These are phyloP conservation scores for Hydrophis major DNA, from an alignment of 2,797 vertebrate species.

Conservation along the genomic window DNA sequence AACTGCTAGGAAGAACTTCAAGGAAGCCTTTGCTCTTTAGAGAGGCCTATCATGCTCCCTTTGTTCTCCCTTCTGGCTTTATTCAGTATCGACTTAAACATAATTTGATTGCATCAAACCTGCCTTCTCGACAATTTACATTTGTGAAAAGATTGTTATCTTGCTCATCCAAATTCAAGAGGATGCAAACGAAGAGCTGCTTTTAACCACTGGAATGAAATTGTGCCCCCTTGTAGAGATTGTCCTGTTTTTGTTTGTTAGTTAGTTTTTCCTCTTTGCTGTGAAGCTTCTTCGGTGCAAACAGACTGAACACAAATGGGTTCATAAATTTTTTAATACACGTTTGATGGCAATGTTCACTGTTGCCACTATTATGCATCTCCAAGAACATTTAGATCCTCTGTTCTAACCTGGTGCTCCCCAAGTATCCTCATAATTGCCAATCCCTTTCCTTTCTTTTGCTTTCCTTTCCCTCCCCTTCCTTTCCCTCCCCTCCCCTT, in stretches of 20 bases:
- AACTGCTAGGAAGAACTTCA: background rate
- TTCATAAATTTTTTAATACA: background rate
- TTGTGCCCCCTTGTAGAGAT: background rate
- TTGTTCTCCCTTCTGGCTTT: slow-evolving; percentile 11
- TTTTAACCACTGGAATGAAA: background rate
- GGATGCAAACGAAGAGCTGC: background rate
- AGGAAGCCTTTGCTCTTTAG: background rate
- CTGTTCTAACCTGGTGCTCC: background rate
- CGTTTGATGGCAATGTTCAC: background rate
- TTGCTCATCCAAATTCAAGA: background rate
- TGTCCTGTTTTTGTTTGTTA: background rate
- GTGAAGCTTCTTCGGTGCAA: background rate
- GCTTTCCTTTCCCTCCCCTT: background rate
- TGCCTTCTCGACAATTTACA: background rate
- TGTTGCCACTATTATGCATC: background rate
- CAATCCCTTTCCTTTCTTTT: background rate
- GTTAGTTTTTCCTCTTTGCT: background rate
- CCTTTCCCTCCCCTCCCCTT: fast-evolving
- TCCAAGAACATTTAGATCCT: background rate
- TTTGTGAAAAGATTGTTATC: too few species aligned
- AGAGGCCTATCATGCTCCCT: slow-evolving; percentile 3
- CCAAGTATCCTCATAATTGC: background rate
- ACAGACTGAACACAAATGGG: background rate
- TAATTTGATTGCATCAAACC: background rate
- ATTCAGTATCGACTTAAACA: slow-evolving; percentile 26